These are phyloP conservation scores for Biston stratarius DNA, from an alignment of 2,888 invertebrate genomes.

Conservation along the genomic window DNA sequence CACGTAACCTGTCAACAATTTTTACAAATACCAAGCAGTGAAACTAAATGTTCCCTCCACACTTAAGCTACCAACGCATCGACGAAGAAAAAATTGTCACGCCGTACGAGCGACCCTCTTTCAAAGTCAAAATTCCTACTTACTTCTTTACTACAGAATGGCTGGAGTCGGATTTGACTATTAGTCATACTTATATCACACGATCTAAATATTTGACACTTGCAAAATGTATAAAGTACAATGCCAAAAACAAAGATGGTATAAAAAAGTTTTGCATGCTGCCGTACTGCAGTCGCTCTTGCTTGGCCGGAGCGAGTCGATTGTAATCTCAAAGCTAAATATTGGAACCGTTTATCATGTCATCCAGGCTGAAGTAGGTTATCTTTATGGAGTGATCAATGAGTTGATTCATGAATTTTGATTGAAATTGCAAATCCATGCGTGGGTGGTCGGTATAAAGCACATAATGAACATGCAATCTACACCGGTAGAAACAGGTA, in stretches of 20 bases:
- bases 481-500: background rate
- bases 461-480: constrained; percentile 3
- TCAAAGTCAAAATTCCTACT: no score
- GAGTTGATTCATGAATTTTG: constrained; percentile 26
- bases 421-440: constrained; percentile 14
- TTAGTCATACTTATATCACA: no score
- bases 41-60: no score
- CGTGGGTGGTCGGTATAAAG: constrained; percentile 14
- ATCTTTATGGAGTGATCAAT: constrained; percentile 25
- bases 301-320: background rate
- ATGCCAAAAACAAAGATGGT: no score
- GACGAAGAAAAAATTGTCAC: background rate
- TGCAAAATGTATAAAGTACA: no score
- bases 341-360: constrained; percentile 21
- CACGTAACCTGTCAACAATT: no score
- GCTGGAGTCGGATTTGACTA: no score
- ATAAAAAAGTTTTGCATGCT: background rate
- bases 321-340: constrained; percentile 15
- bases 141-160: no score
- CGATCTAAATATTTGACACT: no score
- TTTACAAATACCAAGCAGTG: no score
- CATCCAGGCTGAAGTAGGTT: constrained; percentile 18
- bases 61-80: no score
- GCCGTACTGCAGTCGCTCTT: constrained; percentile 1
- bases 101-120: no score